Conservation (phyloP, 2,113 vertebrate species). For the Psophia crepitans region DNA sequence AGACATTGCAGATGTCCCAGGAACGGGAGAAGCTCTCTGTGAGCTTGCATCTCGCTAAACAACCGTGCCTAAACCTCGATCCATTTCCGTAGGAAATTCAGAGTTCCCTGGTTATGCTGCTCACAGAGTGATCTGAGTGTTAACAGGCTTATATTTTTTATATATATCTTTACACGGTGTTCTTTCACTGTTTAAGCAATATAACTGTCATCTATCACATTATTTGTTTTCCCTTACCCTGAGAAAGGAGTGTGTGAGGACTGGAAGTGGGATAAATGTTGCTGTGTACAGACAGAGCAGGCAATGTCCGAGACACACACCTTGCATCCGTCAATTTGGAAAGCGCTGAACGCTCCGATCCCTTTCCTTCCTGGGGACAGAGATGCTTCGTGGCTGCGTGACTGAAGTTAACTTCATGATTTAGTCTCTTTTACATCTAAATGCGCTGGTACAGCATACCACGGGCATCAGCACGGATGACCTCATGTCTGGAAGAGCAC, state of each 20-base stretch:
- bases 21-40: background rate
- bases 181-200: background rate
- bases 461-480: background rate
- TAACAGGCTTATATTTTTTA: background rate
- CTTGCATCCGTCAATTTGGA: background rate
- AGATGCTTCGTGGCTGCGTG: background rate
- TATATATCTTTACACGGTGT: background rate
- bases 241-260: background rate
- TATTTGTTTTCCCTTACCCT: background rate
- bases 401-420: background rate
- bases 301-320: background rate
- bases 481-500: conserved; percentile 43
- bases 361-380: background rate
- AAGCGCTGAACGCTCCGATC: background rate
- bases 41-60: background rate
- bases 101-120: background rate
- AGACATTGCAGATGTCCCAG: background rate
- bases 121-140: background rate
- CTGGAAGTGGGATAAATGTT: background rate
- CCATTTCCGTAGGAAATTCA: background rate
- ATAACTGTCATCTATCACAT: background rate
- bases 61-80: background rate
- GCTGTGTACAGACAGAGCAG: background rate
- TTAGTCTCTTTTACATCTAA: background rate
- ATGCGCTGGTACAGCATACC: background rate